Base-by-base conservation (phyloP, 1,140 invertebrate genomes). In the Calliphora vicina region DNA sequence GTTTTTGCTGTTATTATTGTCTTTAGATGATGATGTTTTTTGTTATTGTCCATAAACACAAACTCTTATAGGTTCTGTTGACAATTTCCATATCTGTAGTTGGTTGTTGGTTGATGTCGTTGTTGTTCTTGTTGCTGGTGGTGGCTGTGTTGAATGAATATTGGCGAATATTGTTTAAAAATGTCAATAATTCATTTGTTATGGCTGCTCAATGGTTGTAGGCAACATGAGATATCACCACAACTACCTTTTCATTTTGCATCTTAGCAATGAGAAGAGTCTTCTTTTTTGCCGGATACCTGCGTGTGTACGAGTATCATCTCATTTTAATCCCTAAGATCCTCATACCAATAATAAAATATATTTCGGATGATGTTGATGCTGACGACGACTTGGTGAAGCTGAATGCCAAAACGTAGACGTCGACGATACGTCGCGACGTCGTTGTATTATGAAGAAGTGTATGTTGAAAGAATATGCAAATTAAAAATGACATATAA, bases 101-200 rank as follows among this genome's bases (percentile, higher is more conserved):
- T 76, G 83, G 42, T 35, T n/a, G n/a, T n/a, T n/a, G 26, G 17
- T 17, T 35, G 73, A 57, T n/a, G n/a, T 57, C 50, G 13, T 15
- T 15, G 50, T 57, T 17, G 1, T 57, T 2, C 0, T 57, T 57
- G 50, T 57, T 57, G 15, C 50, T 57, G 50, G 1, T 35, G 6
- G 6, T 35, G 35, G 29, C 13, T 71, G 23, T 15, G 27, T 26
- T 26, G 50, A 81, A 67, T 84, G 86, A 84, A 86, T 87, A 88
- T 88, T 89, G 85, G 87, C 83, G 86, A 89, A 88, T 89, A 89
- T 89, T 89, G 88, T 88, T 89, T 89, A 88, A 89, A 89, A 89
- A 89, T 87, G 88, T 88, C 88, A 89, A 89, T 89, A 89, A 89
- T 89, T 89, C 88, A 89, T 89, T 89, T 89, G 88, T 89, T 89